Evolutionary conservation across 2,113 vertebrate genomes (phyloP), one percentile per base, ranked within the genome.

Genomic region (Hucho hucho): DNA sequence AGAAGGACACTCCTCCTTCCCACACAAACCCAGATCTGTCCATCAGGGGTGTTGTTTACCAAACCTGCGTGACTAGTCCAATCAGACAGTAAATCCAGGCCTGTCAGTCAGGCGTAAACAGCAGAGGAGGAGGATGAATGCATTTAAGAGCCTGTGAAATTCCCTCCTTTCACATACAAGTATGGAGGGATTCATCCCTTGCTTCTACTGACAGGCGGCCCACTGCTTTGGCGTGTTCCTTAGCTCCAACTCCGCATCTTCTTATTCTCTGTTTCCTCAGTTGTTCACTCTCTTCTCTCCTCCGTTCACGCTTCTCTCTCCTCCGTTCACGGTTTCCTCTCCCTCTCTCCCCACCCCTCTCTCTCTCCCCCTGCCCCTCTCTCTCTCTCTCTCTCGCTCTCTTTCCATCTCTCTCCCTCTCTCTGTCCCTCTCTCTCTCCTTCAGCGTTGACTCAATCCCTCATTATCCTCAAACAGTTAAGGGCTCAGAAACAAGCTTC

Each of bases 131-230:
- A 90, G 87, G 79, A 81, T 89, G 87, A 89, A 91, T 90, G 88
- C 87, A 82, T 88, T 89, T 90, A 90, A 91, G 87, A 24, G 83
- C 68, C 88, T 89, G 90, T 91, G 88, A 91, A 90, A 93, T 90
- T 87, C 87, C 65, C 20, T 66, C 71, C 66, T 74, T 77, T 77
- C 66, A 70, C 32, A 69, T 66, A 75, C 7, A 11, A 61, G 70
- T 70, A 63, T 70, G 59, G 73, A 58, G 26, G 63, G 20, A 43
- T 29, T 37, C 58, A 20, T 58, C 64, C 18, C 56, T 61, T 18
- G 32, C 13, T 59, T 69, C n/a, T 49, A n/a, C 18, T 64, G 56
- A 64, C 64, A 59, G 68, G 28, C 28, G 58, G 59, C 72, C 59
- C 47, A 49, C 63, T 69, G 29, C 47, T 20, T 37, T 49, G 29